phyloP scores from a whole-genome alignment of 2,888 invertebrate genomes.

The Abrostola triplasia region DNA sequence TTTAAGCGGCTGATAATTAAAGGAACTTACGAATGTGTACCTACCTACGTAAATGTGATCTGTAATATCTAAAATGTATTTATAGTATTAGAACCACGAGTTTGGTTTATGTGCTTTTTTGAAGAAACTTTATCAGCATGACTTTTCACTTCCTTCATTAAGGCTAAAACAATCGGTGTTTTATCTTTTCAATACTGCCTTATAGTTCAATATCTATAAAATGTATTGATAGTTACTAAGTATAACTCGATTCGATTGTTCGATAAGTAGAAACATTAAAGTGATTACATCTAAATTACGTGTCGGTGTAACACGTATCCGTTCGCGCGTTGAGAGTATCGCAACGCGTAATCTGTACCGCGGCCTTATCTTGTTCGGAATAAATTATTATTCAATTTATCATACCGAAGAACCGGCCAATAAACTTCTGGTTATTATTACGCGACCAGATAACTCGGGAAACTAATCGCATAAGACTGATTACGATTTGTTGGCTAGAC shows the following conservation, averaged over 20 bases:
- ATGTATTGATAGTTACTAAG: not conserved
- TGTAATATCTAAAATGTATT: too few species aligned
- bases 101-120: too few species aligned
- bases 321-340: conserved; percentile 77
- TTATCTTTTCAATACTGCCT: not conserved
- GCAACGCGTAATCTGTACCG: conserved; percentile 65
- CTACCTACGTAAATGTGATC: too few species aligned
- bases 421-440: conserved; percentile 86
- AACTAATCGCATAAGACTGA: conserved; percentile 71
- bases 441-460: conserved; percentile 76
- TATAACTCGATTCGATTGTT: not conserved
- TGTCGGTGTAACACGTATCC: conserved; percentile 58
- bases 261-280: conserved; percentile 11
- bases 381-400: conserved; percentile 88
- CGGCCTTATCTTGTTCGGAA: conserved; percentile 78
- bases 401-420: conserved; percentile 75
- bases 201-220: not conserved
- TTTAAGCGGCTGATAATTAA: too few species aligned
- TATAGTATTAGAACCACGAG: too few species aligned
- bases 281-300: conserved; percentile 32
- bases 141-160: too few species aligned
- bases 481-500: conserved; percentile 50
- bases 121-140: too few species aligned
- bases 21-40: too few species aligned
- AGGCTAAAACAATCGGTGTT: not conserved